Base-by-base conservation (phyloP, 2,113 vertebrate species). In the Marmota flaviventris region DNA sequence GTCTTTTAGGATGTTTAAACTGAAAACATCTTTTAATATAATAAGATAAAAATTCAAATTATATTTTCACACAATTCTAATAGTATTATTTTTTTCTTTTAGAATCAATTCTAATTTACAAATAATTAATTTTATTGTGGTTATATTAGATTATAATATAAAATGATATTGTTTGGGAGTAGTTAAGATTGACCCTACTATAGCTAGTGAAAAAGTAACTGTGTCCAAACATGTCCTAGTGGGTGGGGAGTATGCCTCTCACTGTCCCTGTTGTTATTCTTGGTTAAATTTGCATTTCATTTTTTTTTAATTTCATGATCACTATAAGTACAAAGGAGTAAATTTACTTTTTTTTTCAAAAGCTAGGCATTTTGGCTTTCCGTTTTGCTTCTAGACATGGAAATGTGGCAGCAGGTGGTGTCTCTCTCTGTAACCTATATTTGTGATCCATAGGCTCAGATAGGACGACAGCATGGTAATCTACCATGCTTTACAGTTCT, bases 11-110 rank as follows among this genome's bases (percentile, higher is more conserved):
- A 7, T 51, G 16, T 70, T 75, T 86, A 82, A 93, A 63, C 0
- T 18, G 34, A 73, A 89, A 61, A 39, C 22, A 32, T 69, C 73
- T 91, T 69, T 89, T 70, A 29, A 73, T 91, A 65, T 83, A 34
- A 65, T 22, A 86, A 78, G 8, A 53, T 25, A 48, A 34, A 37
- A 32, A 42, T 0, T 63, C 17, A 42, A 42, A 58, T 89, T 76
- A 37, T 42, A 39, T 90, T 45, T 77, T 92, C 29, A 70, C 48
- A n/a, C 48, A 53, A 69, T 29, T 86, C 25, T 18, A 61, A 69
- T 69, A 20, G 18, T 67, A 85, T 89, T 42, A 32, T 72, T 69
- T 91, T 91, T 91, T 53, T 12, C 16, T 58, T 79, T 56, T 32
- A 56, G 11, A 9, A 88, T 69, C 6, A 69, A 61, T 4, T 70